Conservation (phyloP, 2,113 vertebrate species). For the Passer domesticus region DNA sequence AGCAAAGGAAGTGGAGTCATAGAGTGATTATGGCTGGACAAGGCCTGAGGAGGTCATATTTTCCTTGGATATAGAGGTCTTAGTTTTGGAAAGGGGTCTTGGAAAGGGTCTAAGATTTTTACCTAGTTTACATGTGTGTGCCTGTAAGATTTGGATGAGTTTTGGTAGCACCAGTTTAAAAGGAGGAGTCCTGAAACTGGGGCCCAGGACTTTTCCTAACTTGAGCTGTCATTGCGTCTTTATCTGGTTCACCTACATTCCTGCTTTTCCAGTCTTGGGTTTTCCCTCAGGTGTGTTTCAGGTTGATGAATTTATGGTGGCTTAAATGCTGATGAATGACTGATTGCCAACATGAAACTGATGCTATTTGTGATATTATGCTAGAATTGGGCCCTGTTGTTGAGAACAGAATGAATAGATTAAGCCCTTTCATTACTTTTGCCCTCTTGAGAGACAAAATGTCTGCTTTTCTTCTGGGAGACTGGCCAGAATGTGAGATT, state of each 20-base stretch:
- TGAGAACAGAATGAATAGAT: not conserved
- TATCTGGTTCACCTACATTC: not conserved
- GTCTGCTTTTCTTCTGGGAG: conserved; percentile 2
- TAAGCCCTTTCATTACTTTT: not conserved
- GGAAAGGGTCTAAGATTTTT: not conserved
- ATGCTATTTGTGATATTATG: not conserved
- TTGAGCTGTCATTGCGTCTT: not conserved
- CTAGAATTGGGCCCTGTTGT: not conserved
- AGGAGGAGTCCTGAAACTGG: not conserved
- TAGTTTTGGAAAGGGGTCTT: not conserved
- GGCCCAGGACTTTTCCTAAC: not conserved
- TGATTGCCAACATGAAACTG: not conserved
- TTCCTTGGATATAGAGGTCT: not conserved
- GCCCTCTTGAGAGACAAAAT: not conserved
- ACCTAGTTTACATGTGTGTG: not conserved
- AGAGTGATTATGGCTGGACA: not conserved
- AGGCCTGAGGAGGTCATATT: not conserved
- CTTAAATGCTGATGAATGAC: not conserved
- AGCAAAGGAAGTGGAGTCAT: not conserved
- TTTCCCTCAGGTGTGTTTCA: not conserved
- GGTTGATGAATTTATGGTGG: conserved; percentile 27
- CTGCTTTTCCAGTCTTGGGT: not conserved
- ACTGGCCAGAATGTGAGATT: not conserved
- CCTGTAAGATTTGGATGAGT: not conserved
- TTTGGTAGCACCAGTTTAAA: not conserved